phyloP scores from a whole-genome alignment of 2,113 vertebrate species.

The Caranx ignobilis region DNA sequence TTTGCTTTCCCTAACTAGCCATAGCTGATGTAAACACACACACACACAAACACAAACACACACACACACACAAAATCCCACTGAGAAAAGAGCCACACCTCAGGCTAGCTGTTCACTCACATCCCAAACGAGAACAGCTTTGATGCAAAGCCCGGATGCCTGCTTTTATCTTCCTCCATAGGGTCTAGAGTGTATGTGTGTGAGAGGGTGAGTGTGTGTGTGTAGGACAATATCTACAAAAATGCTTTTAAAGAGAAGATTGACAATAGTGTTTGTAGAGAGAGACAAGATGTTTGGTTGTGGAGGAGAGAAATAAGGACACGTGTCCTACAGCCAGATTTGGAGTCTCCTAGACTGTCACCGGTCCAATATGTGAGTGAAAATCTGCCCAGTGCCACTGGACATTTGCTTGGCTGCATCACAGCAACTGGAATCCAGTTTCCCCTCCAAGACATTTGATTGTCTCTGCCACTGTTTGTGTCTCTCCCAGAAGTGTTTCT shows the following conservation, averaged over 20 bases:
- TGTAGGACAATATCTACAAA: not conserved
- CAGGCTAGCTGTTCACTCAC: constrained; percentile 51
- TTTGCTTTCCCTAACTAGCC: not conserved
- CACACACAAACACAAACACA: not conserved
- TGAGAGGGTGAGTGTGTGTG: not conserved
- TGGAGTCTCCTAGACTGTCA: not conserved
- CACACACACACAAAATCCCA: constrained; percentile 31
- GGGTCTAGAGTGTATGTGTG: not conserved
- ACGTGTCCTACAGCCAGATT: not conserved
- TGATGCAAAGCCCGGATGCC: constrained; percentile 52
- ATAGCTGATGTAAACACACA: not conserved
- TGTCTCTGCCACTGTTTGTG: not conserved
- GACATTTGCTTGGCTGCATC: constrained; percentile 2
- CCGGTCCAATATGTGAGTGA: not conserved
- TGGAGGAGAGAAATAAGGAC: not conserved
- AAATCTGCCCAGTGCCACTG: constrained; percentile 1
- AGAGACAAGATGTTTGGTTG: not conserved
- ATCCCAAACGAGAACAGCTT: constrained; percentile 58
- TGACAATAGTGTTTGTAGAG: not conserved
- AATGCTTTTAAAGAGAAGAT: constrained; percentile 4
- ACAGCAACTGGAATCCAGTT: not conserved
- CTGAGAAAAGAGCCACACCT: constrained; percentile 49
- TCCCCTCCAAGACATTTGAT: constrained; percentile 7
- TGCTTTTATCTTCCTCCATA: constrained; percentile 54
- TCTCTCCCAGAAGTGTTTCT: not conserved